Base-by-base conservation (phyloP, 2,113 vertebrate genomes). In the Chloroceryle aenea region DNA sequence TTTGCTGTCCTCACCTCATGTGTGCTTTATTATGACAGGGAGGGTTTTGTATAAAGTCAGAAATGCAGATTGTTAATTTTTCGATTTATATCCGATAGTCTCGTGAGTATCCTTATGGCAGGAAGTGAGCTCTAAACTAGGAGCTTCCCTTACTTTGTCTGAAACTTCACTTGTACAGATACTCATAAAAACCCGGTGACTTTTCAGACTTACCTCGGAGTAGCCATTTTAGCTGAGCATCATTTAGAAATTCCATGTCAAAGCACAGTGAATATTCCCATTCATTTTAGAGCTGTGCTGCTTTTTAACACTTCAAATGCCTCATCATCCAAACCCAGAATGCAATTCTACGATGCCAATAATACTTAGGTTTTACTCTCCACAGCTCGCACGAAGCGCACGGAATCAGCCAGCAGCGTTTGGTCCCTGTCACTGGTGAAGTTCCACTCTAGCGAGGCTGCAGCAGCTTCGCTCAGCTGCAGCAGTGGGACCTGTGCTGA, bases 211-310 rank as follows among this genome's bases (percentile, higher is more conserved):
- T 91, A 63, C 32, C 55, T 77, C 59, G 78, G 50, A 85, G 75
- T 85, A 61, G 69, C 87, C 78, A 89, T 94, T 95, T 93, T 86
- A 90, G 23, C 27, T 52, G 12, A 87, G 26, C 55, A 17, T 90
- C 87, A 71, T 84, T 87, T 89, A 82, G 64, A 68, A 84, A 93
- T 74, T 26, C 55, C 72, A 78, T 58, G 34, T 56, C 29, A 92
- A 83, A 95, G 16, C 43, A 91, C 43, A 64, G 30, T 76, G 52
- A 84, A 73, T 93, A 34, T 19, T 90, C 77, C 36, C 9, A 59
- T 74, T 75, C 87, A 43, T 84, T 88, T 89, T 50, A 18, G 14
- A 56, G 19, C 38, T 84, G 8, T 48, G 34, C 27, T 85, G 55
- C 55, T 68, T 64, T 85, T 64, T 85, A 47, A 55, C 88, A 43